Evolutionary conservation across 2,888 invertebrate species (phyloP), one percentile per base, ranked within the genome.

Genomic region (Callosobruchus maculatus): DNA sequence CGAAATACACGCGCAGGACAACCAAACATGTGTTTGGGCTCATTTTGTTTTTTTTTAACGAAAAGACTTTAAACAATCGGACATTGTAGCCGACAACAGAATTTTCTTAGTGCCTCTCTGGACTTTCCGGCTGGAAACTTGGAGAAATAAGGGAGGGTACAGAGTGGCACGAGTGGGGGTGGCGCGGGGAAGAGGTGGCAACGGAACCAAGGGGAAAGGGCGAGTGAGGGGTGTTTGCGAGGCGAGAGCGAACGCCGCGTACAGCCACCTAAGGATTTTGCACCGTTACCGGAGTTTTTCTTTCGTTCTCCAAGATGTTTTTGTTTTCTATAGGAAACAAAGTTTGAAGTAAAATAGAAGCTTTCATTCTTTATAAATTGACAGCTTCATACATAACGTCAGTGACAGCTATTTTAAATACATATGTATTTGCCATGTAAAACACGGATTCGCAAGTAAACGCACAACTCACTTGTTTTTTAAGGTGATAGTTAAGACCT

Each of bases 111-210:
- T 49, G 18, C 49, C 49, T 18, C 49, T 79, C 79, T 67, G 73
- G 70, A 80, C 81, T 81, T 82, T 80, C 81, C 81, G 80, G 80
- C 80, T 49, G 49, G 80, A 79, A 70, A 70, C 70, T 70, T 70
- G 70, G 70, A 70, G 75, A 72, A 73, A 74, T 20, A 67, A 70
- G 70, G 75, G 66, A 73, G 71, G 74, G 68, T 71, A 75, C 74
- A 74, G 66, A 26, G 22, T n/a, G 26, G 70, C 1, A 21, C 2
- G 4, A 20, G 70, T 22, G 70, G 20, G 70, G 70, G 70, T 22
- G 20, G 26, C 31, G 30, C n/a, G 30, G 26, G 30, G 26, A 21
- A 68, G 22, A 2, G 71, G 20, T 20, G 71, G 71, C 21, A 7
- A 18, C 13, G 71, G 71, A 31, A 30, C 31, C 7, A 49, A 20